Percentiles rank a stretch among this genome's conserved stretches.
These are phyloP conservation scores for Megaceryle alcyon DNA, from an alignment of 2,797 vertebrate genomes.

Conservation along the genomic window DNA sequence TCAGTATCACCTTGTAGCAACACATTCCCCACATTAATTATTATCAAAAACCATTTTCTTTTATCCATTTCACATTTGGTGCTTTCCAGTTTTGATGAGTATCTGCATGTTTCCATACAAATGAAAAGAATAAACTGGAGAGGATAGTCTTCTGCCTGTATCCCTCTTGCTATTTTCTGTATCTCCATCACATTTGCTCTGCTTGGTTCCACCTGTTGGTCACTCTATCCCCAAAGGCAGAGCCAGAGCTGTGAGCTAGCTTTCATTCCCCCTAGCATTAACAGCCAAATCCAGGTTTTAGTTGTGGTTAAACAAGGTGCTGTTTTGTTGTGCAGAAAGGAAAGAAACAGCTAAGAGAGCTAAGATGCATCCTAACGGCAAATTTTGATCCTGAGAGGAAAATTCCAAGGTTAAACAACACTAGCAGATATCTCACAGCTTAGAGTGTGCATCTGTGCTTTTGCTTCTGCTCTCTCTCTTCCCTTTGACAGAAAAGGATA, in stretches of 20 bases:
- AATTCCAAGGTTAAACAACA: constrained; percentile 9
- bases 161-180: neutral
- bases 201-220: neutral
- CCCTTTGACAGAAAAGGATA: neutral
- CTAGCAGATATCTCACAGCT: neutral
- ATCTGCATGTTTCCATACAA: neutral
- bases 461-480: neutral
- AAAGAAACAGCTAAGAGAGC: neutral
- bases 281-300: neutral
- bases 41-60: neutral
- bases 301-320: neutral
- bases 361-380: neutral
- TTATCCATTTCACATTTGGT: neutral
- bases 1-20: neutral
- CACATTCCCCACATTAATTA: neutral
- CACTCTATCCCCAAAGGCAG: neutral
- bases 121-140: neutral
- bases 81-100: neutral
- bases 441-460: neutral
- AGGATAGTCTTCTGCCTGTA: neutral
- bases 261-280: neutral
- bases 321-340: neutral
- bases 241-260: neutral
- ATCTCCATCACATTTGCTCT: neutral
- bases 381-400: neutral